Conservation (phyloP, 2,113 vertebrate species). For the Emydura subglobosa region DNA sequence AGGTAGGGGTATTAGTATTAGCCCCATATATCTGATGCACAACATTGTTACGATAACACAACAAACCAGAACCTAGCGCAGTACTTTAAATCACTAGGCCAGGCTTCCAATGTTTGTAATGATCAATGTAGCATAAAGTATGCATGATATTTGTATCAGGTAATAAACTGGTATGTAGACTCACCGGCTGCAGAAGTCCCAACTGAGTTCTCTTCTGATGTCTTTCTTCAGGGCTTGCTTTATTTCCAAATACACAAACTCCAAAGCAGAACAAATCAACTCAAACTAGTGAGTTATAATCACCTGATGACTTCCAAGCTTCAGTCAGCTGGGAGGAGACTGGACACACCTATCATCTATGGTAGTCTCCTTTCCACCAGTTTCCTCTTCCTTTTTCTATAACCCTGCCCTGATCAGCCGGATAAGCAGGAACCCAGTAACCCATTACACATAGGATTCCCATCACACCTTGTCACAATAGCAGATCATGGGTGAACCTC, state of each 20-base stretch:
- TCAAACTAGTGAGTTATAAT: neutral
- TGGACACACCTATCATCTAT: neutral
- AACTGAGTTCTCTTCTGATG: neutral
- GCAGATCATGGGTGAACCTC: neutral
- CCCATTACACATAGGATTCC: neutral
- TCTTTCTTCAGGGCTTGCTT: neutral
- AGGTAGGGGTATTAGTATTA: neutral
- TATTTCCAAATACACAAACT: neutral
- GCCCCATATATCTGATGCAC: neutral
- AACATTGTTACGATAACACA: neutral
- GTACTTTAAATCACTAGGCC: neutral
- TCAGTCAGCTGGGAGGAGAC: neutral
- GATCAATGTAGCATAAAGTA: neutral
- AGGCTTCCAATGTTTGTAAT: neutral
- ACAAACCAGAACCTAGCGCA: neutral
- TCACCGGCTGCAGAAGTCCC: neutral
- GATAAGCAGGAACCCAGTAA: neutral
- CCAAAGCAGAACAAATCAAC: neutral
- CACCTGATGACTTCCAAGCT: neutral
- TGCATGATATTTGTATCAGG: fast-evolving
- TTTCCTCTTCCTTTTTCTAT: neutral
- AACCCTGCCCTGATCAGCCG: neutral
- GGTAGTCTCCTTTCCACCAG: neutral
- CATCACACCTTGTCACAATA: neutral
- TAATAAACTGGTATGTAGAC: neutral